phyloP scores from a whole-genome alignment of 2,797 vertebrate genomes.

The Typhlichthys eigenmanni region DNA sequence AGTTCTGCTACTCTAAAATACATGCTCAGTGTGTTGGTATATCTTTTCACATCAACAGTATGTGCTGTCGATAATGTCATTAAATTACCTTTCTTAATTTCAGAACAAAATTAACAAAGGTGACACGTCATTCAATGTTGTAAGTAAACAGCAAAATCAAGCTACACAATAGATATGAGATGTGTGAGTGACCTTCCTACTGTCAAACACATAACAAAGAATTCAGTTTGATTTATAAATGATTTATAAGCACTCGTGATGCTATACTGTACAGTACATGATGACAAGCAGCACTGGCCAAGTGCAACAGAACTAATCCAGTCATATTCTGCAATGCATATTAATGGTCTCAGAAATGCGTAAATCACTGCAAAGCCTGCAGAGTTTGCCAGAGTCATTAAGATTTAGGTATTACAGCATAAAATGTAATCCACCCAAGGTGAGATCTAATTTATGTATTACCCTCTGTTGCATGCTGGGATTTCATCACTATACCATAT shows the following conservation, averaged over 20 bases:
- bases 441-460: conserved; percentile 38
- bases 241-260: not conserved
- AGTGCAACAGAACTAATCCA: conserved; percentile 25
- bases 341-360: conserved; percentile 36
- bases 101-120: no score
- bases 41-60: not conserved
- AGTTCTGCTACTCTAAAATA: conserved; percentile 23
- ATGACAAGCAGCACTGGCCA: conserved; percentile 31
- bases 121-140: not conserved
- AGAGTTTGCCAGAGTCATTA: conserved; percentile 41
- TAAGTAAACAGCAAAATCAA: conserved; percentile 14
- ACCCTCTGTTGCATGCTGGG: not conserved
- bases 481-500: conserved; percentile 19
- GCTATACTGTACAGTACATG: conserved; percentile 25
- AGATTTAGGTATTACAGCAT: conserved; percentile 35
- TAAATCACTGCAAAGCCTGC: conserved; percentile 55
- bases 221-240: conserved; percentile 15
- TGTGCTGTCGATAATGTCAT: no score
- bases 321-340: conserved; percentile 28
- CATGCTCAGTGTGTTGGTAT: conserved; percentile 4
- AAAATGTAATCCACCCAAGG: conserved; percentile 40
- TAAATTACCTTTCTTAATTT: no score
- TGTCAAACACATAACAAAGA: conserved; percentile 47
- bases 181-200: conserved; percentile 43
- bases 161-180: conserved; percentile 22